A percentile compares a stretch with the other conserved stretches of the same genome.
Conservation (phyloP, 2,113 vertebrate genomes). For the Oreocharis arfaki region DNA sequence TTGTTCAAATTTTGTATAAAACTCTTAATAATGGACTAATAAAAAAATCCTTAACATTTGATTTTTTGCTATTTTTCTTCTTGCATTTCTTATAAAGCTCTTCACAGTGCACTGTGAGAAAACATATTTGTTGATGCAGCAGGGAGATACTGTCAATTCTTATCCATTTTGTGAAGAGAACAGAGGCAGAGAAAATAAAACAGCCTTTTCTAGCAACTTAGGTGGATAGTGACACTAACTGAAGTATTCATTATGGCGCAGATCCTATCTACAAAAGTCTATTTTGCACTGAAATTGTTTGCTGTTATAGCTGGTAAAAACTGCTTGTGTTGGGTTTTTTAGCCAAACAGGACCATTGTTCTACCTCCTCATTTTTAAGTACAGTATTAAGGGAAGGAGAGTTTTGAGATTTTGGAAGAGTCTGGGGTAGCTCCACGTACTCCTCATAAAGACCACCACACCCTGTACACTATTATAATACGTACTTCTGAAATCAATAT, state of each 20-base stretch:
- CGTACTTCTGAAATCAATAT: background rate
- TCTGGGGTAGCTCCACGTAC: background rate
- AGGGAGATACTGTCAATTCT: background rate
- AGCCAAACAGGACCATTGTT: background rate
- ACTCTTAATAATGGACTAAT: background rate
- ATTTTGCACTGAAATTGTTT: conserved; percentile 16
- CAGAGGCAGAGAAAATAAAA: background rate
- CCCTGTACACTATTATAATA: rapidly evolving
- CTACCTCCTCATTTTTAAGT: background rate
- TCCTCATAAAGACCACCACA: background rate
- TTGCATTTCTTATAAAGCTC: background rate
- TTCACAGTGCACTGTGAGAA: background rate
- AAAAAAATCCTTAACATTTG: background rate
- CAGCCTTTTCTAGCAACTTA: background rate
- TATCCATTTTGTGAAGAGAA: background rate
- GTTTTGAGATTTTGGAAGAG: background rate
- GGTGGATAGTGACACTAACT: background rate
- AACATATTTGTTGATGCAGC: background rate
- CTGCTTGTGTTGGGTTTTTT: background rate
- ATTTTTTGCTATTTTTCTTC: background rate
- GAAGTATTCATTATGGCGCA: background rate
- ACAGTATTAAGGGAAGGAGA: background rate
- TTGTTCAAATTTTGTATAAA: background rate
- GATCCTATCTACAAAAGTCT: background rate
- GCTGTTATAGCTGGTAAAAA: background rate